Base-by-base conservation (phyloP, 2,797 vertebrate genomes). In the Pseudochaenichthys georgianus region DNA sequence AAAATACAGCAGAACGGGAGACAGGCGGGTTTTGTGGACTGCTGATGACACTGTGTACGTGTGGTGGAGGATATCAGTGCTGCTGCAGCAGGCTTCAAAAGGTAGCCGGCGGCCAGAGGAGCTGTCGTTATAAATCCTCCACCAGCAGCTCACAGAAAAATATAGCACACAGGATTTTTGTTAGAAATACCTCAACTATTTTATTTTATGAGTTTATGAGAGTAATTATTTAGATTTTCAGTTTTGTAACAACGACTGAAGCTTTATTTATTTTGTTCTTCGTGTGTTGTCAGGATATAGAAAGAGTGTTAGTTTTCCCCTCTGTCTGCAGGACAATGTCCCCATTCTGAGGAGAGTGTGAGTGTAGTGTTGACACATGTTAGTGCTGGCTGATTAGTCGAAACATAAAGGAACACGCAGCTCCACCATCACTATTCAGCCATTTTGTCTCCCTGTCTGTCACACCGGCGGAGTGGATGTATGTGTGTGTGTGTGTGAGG, bases 281-380 rank as follows among this genome's bases (percentile, higher is more conserved):
- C 58, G 16, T 84, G 87, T n/a, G 43, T 81, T 80, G 82, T 84
- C 75, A 66, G 67, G 77, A 81, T 68, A 78, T 83, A 0, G 62
- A 80, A 83, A 64, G 73, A 81, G 77, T 90, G 88, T 92, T 91
- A 80, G 88, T 91, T 91, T 91, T 90, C 70, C 86, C 62, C 38
- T 82, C 79, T 86, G 89, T 90, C 80, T 58, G 63, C 42, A 43
- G 81, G 79, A 92, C 89, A 92, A 89, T 92, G 81, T 88, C 70
- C 80, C 86, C 63, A 58, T 87, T 90, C 41, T 60, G 79, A 74
- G 83, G 64, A 70, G 83, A 80, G 81, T 84, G 85, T 62, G 80
- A 78, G 85, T 82, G 83, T 75, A 77, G 91, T 92, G 93, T 92
- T 94, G 91, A 92, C 93, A 94, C 92, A 94, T 88, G 93, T 94